These are phyloP conservation scores for Halictus ligatus DNA, from an alignment of 2,888 invertebrate species.

Conservation along the genomic window DNA sequence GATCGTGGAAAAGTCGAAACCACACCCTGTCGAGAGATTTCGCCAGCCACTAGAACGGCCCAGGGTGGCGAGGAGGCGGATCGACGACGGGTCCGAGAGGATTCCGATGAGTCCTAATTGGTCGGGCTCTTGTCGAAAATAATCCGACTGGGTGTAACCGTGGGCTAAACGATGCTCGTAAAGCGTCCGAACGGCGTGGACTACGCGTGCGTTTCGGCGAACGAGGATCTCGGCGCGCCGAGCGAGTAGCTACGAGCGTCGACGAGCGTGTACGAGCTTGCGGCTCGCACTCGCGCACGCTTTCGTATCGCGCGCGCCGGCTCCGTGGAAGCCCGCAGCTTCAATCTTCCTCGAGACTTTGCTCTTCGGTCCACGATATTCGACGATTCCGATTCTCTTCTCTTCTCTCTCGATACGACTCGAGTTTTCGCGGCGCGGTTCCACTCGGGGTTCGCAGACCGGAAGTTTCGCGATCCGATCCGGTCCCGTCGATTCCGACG, in stretches of 20 bases:
- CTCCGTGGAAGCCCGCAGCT: constrained; percentile 47
- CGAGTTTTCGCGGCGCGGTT: not conserved
- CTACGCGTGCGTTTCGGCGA: constrained; percentile 23
- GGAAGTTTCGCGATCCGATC: not conserved
- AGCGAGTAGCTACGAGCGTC: constrained; percentile 31
- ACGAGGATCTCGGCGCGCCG: constrained; percentile 12
- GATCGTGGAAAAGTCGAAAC: constrained; percentile 62
- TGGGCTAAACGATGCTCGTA: constrained; percentile 73
- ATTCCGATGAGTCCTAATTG: constrained; percentile 77
- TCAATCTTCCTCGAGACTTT: constrained; percentile 73
- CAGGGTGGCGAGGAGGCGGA: constrained; percentile 78
- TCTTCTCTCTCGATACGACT: not conserved
- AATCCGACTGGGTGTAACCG: constrained; percentile 79
- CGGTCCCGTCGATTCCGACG: not conserved
- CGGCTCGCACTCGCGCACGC: constrained; percentile 51
- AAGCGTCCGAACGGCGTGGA: constrained; percentile 65
- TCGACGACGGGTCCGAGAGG: constrained; percentile 70
- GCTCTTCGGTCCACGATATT: constrained; percentile 79
- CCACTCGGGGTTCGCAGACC: not conserved
- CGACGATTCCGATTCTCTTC: constrained; percentile 75
- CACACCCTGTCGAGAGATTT: constrained; percentile 76
- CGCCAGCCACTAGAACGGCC: constrained; percentile 63
- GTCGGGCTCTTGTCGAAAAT: constrained; percentile 79
- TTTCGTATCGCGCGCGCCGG: constrained; percentile 61
- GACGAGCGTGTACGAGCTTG: constrained; percentile 40